phyloP scores from a whole-genome alignment of 1,140 invertebrate species.

The Cherax quadricarinatus region DNA sequence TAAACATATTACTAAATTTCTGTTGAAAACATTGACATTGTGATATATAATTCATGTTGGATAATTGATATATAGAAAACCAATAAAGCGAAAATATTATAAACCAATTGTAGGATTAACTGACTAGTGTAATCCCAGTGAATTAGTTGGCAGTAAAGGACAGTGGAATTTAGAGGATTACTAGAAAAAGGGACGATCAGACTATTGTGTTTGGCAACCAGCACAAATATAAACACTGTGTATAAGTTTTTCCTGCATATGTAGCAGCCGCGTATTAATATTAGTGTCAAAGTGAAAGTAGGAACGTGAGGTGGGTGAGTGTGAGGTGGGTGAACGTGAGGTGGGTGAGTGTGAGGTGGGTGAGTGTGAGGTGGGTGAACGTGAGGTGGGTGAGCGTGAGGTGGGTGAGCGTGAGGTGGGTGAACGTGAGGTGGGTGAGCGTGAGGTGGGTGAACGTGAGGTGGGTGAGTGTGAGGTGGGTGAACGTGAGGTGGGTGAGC shows the following conservation, averaged over 20 bases:
- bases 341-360: too few species aligned
- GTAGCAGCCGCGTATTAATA: not conserved
- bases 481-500: too few species aligned
- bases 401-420: too few species aligned
- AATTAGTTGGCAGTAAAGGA: conserved; percentile 30
- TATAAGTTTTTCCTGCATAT: conserved; percentile 29
- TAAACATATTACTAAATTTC: conserved; percentile 4
- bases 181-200: conserved; percentile 21
- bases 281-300: not conserved
- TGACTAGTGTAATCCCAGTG: conserved; percentile 20
- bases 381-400: too few species aligned
- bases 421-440: too few species aligned
- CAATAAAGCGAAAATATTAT: conserved; percentile 11
- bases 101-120: conserved; percentile 32
- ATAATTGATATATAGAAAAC: conserved; percentile 32
- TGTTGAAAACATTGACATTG: not conserved
- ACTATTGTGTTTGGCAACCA: conserved; percentile 3
- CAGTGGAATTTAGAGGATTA: conserved; percentile 12
- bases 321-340: too few species aligned
- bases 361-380: too few species aligned
- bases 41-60: conserved; percentile 22
- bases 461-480: too few species aligned
- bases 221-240: not conserved
- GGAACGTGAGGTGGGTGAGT: too few species aligned
- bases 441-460: too few species aligned